Percentiles rank a stretch among this genome's conserved stretches.
These are phyloP conservation scores for Drosophila virilis DNA, from an alignment of 1,140 invertebrate genomes.

Conservation along the genomic window DNA sequence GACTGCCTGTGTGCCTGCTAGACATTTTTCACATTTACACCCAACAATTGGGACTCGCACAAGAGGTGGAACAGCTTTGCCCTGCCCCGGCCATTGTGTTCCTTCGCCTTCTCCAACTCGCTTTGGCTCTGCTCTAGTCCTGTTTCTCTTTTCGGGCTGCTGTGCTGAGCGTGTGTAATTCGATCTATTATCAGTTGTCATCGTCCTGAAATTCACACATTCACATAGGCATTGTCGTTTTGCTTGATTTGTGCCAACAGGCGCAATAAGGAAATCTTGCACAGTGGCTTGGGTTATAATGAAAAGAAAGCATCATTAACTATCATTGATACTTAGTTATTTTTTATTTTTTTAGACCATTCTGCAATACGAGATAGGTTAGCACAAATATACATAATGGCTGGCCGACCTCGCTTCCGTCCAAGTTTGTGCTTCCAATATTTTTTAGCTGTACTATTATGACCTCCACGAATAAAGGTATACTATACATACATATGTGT, in stretches of 20 bases:
- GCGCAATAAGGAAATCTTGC: neutral
- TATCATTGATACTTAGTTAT: too few relatives aligned
- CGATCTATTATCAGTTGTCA: constrained; percentile 83
- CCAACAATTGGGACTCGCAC: constrained; percentile 19
- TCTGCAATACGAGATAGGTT: too few relatives aligned
- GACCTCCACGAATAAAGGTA: too few relatives aligned
- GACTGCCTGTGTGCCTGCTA: constrained; percentile 37
- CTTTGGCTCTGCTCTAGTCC: constrained; percentile 10
- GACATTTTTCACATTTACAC: constrained; percentile 49
- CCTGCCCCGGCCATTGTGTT: neutral
- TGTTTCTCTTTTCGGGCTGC: constrained; percentile 10
- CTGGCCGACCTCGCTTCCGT: too few relatives aligned
- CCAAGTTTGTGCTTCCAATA: too few relatives aligned
- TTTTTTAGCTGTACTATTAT: too few relatives aligned
- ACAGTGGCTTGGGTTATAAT: constrained; percentile 48
- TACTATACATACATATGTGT: too few relatives aligned
- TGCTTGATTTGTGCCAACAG: constrained; percentile 70
- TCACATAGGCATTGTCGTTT: constrained; percentile 67
- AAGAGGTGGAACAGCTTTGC: neutral
- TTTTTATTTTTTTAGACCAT: too few relatives aligned
- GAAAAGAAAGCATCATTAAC: neutral
- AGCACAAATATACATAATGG: too few relatives aligned
- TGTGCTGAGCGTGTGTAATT: constrained; percentile 65
- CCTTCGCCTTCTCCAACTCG: neutral
- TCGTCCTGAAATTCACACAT: constrained; percentile 80